phyloP scores from a whole-genome alignment of 2,113 vertebrate species.

The Cyprinodon brontotheroides region DNA sequence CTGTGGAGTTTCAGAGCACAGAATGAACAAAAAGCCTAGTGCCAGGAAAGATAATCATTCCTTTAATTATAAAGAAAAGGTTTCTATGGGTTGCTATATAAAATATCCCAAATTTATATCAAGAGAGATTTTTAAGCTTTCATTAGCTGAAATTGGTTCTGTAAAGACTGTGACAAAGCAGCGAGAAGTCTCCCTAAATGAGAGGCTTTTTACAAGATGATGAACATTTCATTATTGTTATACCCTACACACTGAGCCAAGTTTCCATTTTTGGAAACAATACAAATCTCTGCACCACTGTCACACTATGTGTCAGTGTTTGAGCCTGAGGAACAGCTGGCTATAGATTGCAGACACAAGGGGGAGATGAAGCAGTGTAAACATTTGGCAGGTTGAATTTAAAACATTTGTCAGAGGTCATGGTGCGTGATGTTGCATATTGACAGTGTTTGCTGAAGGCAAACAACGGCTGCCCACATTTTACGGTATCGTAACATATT shows the following conservation, averaged over 20 bases:
- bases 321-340: conserved; percentile 41
- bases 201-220: conserved; percentile 64
- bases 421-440: conserved; percentile 24
- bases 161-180: conserved; percentile 53
- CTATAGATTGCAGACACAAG: conserved; percentile 25
- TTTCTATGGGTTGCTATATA: conserved; percentile 38
- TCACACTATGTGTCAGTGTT: conserved; percentile 44
- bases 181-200: conserved; percentile 45
- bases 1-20: conserved; percentile 37
- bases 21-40: conserved; percentile 49
- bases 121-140: conserved; percentile 37
- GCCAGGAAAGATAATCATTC: conserved; percentile 40
- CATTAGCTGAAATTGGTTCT: conserved; percentile 47
- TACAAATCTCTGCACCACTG: conserved; percentile 49
- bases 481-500: background rate
- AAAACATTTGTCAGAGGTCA: conserved; percentile 37
- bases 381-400: conserved; percentile 37
- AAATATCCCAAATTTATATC: conserved; percentile 45
- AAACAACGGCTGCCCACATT: conserved; percentile 16
- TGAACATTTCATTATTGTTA: conserved; percentile 67
- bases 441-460: conserved; percentile 14
- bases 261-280: conserved; percentile 59
- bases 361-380: conserved; percentile 18
- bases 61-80: conserved; percentile 33
- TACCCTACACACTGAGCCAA: conserved; percentile 46